Base-by-base conservation (phyloP, 2,113 vertebrate genomes). In the Vidua chalybeata region DNA sequence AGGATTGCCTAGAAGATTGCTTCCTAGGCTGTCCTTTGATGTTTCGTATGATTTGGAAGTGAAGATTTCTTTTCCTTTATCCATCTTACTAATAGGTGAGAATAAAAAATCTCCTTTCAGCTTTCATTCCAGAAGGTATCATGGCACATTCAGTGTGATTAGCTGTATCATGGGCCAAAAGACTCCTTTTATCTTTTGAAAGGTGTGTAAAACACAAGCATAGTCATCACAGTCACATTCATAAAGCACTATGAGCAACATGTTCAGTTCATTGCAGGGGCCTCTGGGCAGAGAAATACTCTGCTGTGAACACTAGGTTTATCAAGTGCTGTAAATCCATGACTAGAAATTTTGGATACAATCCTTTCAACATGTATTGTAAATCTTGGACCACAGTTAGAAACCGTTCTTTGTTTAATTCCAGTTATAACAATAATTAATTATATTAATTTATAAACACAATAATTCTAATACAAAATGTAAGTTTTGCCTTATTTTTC, bases 1-100 rank as follows among this genome's bases (percentile, higher is more conserved):
- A 97, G 94, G 94, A 77, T 95, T 84, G 83, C 88, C 92, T 88
- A 49, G 90, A 94, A 94, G 85, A 97, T 97, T 94, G 85, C 94
- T 94, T 96, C 95, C 67, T 71, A 83, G 85, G 71, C 95, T 86
- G 26, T 90, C 46, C 79, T 97, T 96, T 97, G 94, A 97, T 96
- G 92, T 97, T 93, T 63, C 1, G 0, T 90, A 46, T 37, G 51
- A 88, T 69, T 90, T 92, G 59, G 88, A 95, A 90, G 85, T 1
- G 3, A 90, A 90, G 83, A 74, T 90, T 90, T 95, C 88, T 95
- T 87, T 91, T 90, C 46, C 92, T 95, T 96, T 96, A 86, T 93
- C 88, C 79, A 31, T 84, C 79, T 84, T 93, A 82, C 83, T 90
- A 95, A 95, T 94, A 94, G 90, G 89, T 97, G 83, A 92, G 76